phyloP scores from a whole-genome alignment of 2,113 vertebrate species.

The Pterophyllum scalare region DNA sequence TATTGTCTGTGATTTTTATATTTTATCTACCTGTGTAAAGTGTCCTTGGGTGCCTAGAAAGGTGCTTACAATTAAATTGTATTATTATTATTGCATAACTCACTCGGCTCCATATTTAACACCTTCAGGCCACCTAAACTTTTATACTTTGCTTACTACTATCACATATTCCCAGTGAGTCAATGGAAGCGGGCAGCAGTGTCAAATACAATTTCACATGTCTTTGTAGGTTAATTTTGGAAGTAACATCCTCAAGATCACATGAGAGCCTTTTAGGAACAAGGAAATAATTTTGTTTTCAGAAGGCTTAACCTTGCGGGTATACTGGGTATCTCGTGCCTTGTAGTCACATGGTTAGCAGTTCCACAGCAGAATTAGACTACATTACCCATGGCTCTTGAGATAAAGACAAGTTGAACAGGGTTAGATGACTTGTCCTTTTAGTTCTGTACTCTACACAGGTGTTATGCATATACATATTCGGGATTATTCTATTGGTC shows the following conservation, averaged over 20 bases:
- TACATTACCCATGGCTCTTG: background rate
- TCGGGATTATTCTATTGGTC: background rate
- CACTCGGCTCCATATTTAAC: background rate
- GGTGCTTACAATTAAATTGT: no score
- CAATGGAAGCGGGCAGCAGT: background rate
- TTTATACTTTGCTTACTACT: background rate
- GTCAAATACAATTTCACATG: background rate
- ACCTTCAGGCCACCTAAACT: background rate
- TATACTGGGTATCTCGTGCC: background rate
- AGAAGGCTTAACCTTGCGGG: background rate
- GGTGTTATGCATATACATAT: background rate
- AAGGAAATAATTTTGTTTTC: background rate
- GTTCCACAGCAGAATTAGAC: background rate
- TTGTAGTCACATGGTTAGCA: conserved; percentile 8
- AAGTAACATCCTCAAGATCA: background rate
- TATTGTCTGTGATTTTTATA: no score
- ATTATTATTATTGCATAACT: background rate
- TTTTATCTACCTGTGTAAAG: no score
- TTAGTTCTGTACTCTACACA: background rate
- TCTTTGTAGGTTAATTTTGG: background rate
- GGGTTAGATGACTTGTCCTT: background rate
- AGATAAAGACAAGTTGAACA: background rate
- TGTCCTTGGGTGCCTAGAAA: no score
- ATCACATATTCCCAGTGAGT: background rate
- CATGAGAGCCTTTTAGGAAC: background rate